These are phyloP conservation scores for Aviceda subcristata DNA, from an alignment of 2,113 vertebrate genomes.

Conservation along the genomic window DNA sequence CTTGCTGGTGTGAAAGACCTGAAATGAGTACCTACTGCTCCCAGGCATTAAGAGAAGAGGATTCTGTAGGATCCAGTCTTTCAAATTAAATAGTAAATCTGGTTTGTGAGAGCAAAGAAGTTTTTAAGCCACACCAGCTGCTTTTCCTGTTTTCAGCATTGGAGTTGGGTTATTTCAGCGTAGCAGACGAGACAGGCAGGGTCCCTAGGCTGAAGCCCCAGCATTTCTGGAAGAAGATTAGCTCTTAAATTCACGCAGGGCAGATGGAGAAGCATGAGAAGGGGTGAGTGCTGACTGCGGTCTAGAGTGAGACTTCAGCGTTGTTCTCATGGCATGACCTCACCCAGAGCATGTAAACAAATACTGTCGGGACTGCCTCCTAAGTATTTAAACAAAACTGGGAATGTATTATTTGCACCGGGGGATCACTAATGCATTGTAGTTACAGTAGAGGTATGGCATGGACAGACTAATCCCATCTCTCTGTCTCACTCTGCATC, in stretches of 20 bases:
- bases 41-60: background rate
- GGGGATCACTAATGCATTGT: background rate
- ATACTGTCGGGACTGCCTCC: fast-evolving
- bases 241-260: background rate
- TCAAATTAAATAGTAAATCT: background rate
- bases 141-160: background rate
- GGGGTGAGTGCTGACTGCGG: background rate
- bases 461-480: background rate
- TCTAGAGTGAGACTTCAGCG: background rate
- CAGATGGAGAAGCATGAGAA: background rate
- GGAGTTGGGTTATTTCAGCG: background rate
- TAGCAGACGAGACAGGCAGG: background rate
- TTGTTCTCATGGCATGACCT: background rate
- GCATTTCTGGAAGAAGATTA: background rate
- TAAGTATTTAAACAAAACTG: background rate
- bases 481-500: background rate
- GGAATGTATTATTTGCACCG: background rate
- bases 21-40: background rate
- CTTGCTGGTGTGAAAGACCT: background rate
- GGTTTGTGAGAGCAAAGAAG: background rate
- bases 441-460: background rate
- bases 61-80: background rate
- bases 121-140: background rate
- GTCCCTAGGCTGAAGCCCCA: background rate
- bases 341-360: background rate